These are phyloP conservation scores for Galaxias olidus DNA, from an alignment of 2,797 vertebrate species.

Conservation along the genomic window DNA sequence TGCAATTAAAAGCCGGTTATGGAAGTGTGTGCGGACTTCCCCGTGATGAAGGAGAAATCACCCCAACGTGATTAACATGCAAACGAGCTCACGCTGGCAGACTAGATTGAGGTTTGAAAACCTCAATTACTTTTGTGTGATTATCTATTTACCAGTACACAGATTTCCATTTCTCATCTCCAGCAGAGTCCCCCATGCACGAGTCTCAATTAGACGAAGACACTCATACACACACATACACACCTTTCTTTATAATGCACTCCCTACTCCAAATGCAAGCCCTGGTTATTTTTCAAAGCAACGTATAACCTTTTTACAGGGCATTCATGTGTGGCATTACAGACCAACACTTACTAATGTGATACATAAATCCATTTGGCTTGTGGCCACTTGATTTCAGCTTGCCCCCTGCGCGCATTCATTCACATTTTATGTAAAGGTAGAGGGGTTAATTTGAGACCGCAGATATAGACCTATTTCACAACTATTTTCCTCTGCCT, in stretches of 20 bases:
- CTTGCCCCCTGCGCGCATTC: constrained; percentile 47
- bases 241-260: constrained; percentile 82
- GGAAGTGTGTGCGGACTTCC: constrained; percentile 91
- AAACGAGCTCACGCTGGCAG: constrained; percentile 99
- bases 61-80: constrained; percentile 99
- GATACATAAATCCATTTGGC: constrained; percentile 52
- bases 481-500: constrained; percentile 65
- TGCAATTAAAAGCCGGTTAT: constrained; percentile 99
- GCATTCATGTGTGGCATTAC: constrained; percentile 29
- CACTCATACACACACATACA: constrained; percentile 76
- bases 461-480: no score
- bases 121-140: constrained; percentile 99
- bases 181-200: constrained; percentile 64
- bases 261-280: constrained; percentile 58
- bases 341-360: constrained; percentile 52
- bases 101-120: constrained; percentile 99
- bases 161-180: constrained; percentile 98
- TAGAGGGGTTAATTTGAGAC: no score
- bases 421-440: no score
- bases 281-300: constrained; percentile 62
- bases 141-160: constrained; percentile 99
- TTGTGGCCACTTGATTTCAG: constrained; percentile 66
- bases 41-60: constrained; percentile 91
- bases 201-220: constrained; percentile 65
- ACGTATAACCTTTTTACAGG: constrained; percentile 63